Conservation (phyloP, 2,797 vertebrate genomes). For the Argentina silus region DNA sequence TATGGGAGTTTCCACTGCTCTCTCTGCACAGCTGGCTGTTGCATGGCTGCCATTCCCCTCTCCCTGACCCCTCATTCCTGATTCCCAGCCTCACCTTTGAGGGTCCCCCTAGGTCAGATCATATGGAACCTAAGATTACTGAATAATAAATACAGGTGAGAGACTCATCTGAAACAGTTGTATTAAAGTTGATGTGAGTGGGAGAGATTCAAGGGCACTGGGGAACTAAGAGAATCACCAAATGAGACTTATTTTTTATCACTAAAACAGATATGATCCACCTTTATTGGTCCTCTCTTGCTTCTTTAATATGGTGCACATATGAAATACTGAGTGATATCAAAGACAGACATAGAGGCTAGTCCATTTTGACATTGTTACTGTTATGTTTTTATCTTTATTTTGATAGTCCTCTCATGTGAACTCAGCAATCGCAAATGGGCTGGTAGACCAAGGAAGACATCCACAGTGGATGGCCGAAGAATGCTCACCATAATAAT, state of each 20-base stretch:
- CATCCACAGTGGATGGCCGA: no score
- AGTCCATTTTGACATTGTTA: constrained; percentile 2
- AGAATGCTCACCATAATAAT: no score
- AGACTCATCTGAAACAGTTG: not conserved
- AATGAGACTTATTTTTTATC: not conserved
- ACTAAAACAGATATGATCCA: not conserved
- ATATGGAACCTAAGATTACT: not conserved
- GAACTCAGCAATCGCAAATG: no score
- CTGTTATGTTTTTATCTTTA: constrained; percentile 3
- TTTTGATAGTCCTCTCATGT: not conserved
- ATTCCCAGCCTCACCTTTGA: constrained; percentile 28
- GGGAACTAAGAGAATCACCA: not conserved
- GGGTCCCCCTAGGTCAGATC: constrained; percentile 15
- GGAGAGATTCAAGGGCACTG: not conserved
- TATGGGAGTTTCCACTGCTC: constrained; percentile 68
- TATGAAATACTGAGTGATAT: constrained; percentile 13
- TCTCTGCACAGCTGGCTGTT: constrained; percentile 53
- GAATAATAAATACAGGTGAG: not conserved
- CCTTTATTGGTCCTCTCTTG: not conserved
- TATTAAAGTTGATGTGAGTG: not conserved
- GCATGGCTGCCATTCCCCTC: constrained; percentile 10
- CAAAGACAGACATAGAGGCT: not conserved
- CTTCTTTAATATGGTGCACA: not conserved
- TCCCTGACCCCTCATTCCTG: constrained; percentile 12
- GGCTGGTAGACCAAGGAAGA: no score